These are phyloP conservation scores for Parnassius glacialis DNA, from an alignment of 2,888 invertebrate species.

Conservation along the genomic window DNA sequence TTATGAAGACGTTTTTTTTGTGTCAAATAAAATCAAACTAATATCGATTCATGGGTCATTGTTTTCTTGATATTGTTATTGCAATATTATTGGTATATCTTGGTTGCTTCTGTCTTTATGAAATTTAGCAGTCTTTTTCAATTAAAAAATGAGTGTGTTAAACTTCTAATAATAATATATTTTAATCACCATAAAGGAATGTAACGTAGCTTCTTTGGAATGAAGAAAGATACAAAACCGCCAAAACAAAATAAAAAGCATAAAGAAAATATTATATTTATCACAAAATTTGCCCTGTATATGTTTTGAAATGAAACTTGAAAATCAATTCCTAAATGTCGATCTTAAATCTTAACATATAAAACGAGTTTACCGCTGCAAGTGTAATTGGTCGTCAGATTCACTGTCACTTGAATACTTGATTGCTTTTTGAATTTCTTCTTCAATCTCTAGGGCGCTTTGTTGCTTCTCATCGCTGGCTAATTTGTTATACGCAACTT, in stretches of 20 bases:
- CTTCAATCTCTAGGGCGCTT: conserved; percentile 64
- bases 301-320: conserved; percentile 29
- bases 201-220: conserved; percentile 19
- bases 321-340: not conserved
- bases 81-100: no score
- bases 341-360: not conserved
- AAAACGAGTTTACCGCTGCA: conserved; percentile 52
- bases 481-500: conserved; percentile 63
- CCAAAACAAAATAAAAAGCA: conserved; percentile 38
- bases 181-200: conserved; percentile 21
- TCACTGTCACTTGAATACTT: conserved; percentile 66
- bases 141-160: no score
- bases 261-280: conserved; percentile 51
- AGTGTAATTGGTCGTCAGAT: conserved; percentile 65
- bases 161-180: not conserved
- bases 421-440: conserved; percentile 68
- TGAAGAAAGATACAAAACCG: not conserved
- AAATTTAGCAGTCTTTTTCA: no score
- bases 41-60: no score
- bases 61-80: no score
- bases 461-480: conserved; percentile 65
- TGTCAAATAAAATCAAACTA: no score
- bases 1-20: no score
- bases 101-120: not conserved
- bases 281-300: conserved; percentile 62